Percentiles rank a stretch among this genome's conserved stretches.
phyloP scores from a whole-genome alignment of 2,797 vertebrate genomes.

The Neosalanx taihuensis region DNA sequence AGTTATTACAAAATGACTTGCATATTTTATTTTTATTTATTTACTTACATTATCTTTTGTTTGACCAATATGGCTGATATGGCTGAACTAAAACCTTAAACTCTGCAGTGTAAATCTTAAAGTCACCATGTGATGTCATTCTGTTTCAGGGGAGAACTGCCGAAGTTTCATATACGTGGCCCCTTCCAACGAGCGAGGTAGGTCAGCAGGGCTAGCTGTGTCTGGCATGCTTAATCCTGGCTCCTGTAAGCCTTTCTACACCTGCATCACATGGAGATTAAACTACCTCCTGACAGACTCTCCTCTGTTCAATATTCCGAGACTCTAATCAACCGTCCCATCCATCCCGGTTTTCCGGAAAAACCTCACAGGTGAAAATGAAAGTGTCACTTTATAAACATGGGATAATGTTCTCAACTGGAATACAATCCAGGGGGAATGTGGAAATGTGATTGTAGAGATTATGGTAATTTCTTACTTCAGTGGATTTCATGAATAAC shows the following conservation, averaged over 20 bases:
- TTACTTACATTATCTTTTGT: no score
- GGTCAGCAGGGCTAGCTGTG: conserved; percentile 23
- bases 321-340: background rate
- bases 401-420: background rate
- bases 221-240: no score
- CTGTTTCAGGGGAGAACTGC: conserved; percentile 82
- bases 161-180: conserved; percentile 85
- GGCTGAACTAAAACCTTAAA: no score
- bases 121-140: conserved; percentile 15
- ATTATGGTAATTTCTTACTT: background rate
- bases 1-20: no score
- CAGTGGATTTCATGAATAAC: no score
- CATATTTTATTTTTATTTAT: no score
- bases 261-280: background rate
- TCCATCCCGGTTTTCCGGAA: background rate
- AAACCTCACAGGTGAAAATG: background rate
- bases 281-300: background rate
- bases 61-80: no score
- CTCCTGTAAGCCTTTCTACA: no score
- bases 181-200: conserved; percentile 84
- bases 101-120: no score
- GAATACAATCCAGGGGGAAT: background rate
- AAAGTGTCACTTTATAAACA: background rate
- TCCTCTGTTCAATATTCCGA: background rate
- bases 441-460: background rate